Base-by-base conservation (phyloP, 2,797 vertebrate genomes). In the Capromys pilorides region DNA sequence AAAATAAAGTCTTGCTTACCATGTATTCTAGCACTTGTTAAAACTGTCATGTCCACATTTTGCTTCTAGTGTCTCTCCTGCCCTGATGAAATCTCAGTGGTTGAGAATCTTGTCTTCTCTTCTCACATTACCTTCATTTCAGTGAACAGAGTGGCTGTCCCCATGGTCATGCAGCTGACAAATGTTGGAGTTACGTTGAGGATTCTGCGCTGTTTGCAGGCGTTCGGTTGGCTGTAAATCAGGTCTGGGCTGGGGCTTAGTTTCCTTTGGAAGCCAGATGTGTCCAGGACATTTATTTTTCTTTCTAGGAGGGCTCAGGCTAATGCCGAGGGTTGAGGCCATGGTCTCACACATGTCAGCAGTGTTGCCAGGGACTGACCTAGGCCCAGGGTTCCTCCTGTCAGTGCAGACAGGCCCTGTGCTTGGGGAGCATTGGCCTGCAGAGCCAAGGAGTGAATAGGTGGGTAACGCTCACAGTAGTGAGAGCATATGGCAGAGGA, bases 231-330 rank as follows among this genome's bases (percentile, higher is more conserved):
- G 21, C 21, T 83, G 21, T 33, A 39, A 54, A 19, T 91, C 69
- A 49, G 54, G 66, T 59, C 19, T 67, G 41, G 19, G 73, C n/a
- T 82, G 24, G 51, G 39, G 31, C 14, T 4, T 79, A 22, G 33
- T 5, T 64, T 86, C 36, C 39, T 91, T 19, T 61, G 86, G 64
- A 49, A 95, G 36, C 59, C n/a, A 93, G 69, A 88, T 71, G 61
- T 79, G 41, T 64, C 62, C n/a, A 36, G 73, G 41, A 79, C 33
- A 41, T 45, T 81, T 49, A 41, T 49, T 92, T 84, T 33, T 82
- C 24, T 59, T 14, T 5, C 49, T 22, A 39, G 82, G 41, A 81
- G 61, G 67, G 79, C 64, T 87, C 16, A 14, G 28, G 24, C n/a
- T 41, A 62, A 77, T 80, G 59, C 57, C 45, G n/a, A 67, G 41